phyloP scores from a whole-genome alignment of 1,140 invertebrate species.

The Campoletis sonorensis region DNA sequence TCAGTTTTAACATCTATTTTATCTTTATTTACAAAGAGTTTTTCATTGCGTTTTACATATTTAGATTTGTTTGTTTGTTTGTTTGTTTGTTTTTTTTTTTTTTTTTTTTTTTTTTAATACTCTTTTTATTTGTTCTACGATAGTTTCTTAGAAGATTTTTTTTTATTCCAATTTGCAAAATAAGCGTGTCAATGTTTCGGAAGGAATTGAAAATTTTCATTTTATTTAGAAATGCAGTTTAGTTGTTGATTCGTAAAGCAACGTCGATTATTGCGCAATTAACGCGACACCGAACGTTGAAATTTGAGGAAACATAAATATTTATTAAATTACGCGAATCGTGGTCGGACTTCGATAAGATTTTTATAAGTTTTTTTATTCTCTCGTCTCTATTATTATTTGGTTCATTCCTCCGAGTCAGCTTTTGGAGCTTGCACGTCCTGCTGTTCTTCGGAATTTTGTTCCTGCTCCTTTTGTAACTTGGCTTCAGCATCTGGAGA shows the following conservation, averaged over 20 bases:
- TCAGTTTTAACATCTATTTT: slow-evolving; percentile 56
- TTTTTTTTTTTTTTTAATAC: too few relatives aligned
- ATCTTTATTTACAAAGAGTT: slow-evolving; percentile 58
- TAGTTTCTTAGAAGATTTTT: slow-evolving; percentile 30
- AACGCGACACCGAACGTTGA: background rate
- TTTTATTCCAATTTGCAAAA: slow-evolving; percentile 27
- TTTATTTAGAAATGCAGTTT: slow-evolving; percentile 16
- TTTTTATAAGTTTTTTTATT: background rate
- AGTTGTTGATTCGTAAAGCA: slow-evolving; percentile 24
- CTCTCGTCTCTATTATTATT: slow-evolving; percentile 2
- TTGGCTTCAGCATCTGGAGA: slow-evolving; percentile 67
- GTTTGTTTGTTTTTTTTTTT: too few relatives aligned
- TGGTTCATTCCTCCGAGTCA: slow-evolving; percentile 56
- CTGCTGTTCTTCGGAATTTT: slow-evolving; percentile 51
- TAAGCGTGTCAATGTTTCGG: slow-evolving; percentile 27
- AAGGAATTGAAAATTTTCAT: slow-evolving; percentile 14
- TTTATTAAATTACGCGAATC: background rate
- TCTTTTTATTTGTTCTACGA: too few relatives aligned
- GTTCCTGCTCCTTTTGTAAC: slow-evolving; percentile 67
- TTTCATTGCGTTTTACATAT: background rate
- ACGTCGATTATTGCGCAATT: slow-evolving; percentile 17
- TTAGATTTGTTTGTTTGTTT: too few relatives aligned
- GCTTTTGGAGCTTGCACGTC: slow-evolving; percentile 47
- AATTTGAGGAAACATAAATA: background rate
- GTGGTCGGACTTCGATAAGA: slow-evolving; percentile 27